phyloP scores from a whole-genome alignment of 2,797 vertebrate genomes.

The Channallabes apus region DNA sequence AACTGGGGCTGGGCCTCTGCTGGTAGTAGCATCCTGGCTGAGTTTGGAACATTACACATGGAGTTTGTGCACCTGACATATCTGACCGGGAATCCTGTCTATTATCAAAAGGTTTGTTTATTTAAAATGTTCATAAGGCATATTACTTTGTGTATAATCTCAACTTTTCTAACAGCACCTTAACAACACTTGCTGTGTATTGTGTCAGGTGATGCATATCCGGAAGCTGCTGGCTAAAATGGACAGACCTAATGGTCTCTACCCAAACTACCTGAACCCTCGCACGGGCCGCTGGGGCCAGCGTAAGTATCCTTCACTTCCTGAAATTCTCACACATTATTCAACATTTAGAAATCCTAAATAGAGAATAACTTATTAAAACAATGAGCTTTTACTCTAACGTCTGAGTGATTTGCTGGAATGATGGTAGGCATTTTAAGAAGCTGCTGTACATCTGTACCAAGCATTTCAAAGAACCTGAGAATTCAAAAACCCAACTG shows the following conservation, averaged over 20 bases:
- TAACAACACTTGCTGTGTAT: constrained; percentile 34
- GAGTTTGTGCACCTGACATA: constrained; percentile 98
- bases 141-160: neutral
- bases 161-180: neutral
- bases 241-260: constrained; percentile 97
- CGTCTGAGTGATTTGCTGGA: neutral
- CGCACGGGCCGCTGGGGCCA: constrained; percentile 98
- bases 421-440: neutral
- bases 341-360: neutral
- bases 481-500: neutral
- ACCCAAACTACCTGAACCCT: constrained; percentile 98
- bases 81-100: constrained; percentile 91
- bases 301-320: constrained; percentile 79
- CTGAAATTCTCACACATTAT: neutral
- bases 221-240: constrained; percentile 96
- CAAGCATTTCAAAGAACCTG: neutral
- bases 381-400: neutral
- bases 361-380: neutral
- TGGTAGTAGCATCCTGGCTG: constrained; percentile 96
- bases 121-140: neutral
- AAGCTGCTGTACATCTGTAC: neutral
- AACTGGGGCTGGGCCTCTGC: constrained; percentile 99
- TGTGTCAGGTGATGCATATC: constrained; percentile 94
- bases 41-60: constrained; percentile 98
- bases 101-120: constrained; percentile 88